These are phyloP conservation scores for Alligator mississippiensis DNA, from an alignment of 2,113 vertebrate species.

Conservation along the genomic window DNA sequence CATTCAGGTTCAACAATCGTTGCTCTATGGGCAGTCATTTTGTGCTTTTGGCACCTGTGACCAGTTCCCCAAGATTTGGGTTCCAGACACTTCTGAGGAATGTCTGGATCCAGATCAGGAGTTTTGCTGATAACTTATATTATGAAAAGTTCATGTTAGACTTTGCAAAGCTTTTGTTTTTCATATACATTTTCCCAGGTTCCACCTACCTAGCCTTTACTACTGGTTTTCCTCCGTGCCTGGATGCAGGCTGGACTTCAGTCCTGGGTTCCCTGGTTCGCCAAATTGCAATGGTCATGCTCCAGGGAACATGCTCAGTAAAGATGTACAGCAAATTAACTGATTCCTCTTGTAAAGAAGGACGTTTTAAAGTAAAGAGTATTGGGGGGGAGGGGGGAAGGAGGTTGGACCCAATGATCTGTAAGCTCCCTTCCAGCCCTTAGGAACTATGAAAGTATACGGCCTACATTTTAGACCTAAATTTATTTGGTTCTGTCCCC, in stretches of 20 bases:
- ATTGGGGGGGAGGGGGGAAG: not conserved
- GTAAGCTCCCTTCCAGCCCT: too few species aligned
- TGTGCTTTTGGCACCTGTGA: not conserved
- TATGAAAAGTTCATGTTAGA: not conserved
- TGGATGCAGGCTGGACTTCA: not conserved
- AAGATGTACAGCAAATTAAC: not conserved
- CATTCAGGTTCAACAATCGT: not conserved
- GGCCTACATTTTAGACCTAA: not conserved
- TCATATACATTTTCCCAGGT: too few species aligned
- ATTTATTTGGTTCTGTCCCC: not conserved
- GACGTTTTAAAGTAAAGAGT: not conserved
- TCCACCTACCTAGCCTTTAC: not conserved
- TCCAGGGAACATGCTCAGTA: not conserved
- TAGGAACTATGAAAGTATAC: too few species aligned
- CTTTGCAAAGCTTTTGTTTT: not conserved
- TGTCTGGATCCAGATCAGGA: not conserved
- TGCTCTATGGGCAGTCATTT: not conserved
- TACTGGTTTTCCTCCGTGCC: too few species aligned
- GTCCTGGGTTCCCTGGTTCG: not conserved
- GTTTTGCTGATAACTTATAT: not conserved
- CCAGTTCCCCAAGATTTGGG: not conserved
- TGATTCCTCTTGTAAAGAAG: not conserved
- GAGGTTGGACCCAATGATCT: too few species aligned
- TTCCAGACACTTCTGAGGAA: not conserved
- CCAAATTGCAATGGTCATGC: not conserved